These are phyloP conservation scores for Drosophila mimetica DNA, from an alignment of 2,888 invertebrate genomes.

Conservation along the genomic window DNA sequence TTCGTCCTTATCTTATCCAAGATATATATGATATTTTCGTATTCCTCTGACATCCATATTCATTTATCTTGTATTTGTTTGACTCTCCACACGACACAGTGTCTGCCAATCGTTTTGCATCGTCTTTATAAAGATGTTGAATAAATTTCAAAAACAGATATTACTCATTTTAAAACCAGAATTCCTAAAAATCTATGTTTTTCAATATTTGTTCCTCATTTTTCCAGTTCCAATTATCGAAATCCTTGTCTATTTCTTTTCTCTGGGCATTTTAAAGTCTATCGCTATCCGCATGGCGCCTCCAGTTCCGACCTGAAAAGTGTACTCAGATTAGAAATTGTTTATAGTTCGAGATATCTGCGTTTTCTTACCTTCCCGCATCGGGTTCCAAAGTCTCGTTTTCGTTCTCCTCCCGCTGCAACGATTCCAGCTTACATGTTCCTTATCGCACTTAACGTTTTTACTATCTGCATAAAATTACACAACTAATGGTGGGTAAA, in stretches of 20 bases:
- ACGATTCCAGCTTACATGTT: neutral
- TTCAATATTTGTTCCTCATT: too few species aligned
- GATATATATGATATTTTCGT: constrained; percentile 36
- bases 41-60: constrained; percentile 11
- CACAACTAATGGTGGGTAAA: constrained; percentile 45
- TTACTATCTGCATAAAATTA: constrained; percentile 50
- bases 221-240: too few species aligned
- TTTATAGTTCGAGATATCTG: constrained; percentile 3
- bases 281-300: neutral
- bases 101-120: neutral
- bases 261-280: neutral
- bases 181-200: too few species aligned
- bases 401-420: neutral
- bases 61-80: constrained; percentile 30
- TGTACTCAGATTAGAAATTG: constrained; percentile 9
- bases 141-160: too few species aligned
- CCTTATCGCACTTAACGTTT: constrained; percentile 26
- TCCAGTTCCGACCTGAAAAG: neutral
- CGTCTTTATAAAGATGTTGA: too few species aligned
- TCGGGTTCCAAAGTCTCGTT: neutral
- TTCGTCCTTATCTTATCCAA: constrained; percentile 39
- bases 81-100: constrained; percentile 14
- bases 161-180: too few species aligned
- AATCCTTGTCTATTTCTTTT: neutral
- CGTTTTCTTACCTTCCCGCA: constrained; percentile 12